Base-by-base conservation (phyloP, 37 sponge, comb jelly and placozoan genomes). In the Eunapius fragilis region DNA sequence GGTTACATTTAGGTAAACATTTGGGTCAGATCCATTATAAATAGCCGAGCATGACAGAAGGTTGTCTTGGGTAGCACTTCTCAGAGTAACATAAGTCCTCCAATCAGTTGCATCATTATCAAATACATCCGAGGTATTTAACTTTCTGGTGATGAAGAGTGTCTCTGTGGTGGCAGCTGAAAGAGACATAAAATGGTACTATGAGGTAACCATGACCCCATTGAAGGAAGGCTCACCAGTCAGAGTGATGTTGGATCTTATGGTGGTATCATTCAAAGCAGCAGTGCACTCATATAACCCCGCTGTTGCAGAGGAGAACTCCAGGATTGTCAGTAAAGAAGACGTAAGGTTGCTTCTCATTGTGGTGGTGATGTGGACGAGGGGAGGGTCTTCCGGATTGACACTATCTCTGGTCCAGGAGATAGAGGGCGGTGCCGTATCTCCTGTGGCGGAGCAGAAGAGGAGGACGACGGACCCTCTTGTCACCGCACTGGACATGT, bases 401-500 rank as follows among this genome's bases (percentile, higher is more conserved):
- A 2, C 35, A 14, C 81, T 69, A 81, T 81, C 34, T 58, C 41
- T 81, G 25, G n/a, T 67, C 88, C 88, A 87, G 27, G 82, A 76
- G 30, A 87, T 23, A 25, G 58, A n/a, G 0, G 84, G 79, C 24
- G 36, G 31, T 25, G 80, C n/a, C 34, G 74, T 28, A 35, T 23
- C 49, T 3, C 35, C 47, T 6, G 28, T 76, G 24, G 70, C 86
- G 31, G 78, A 37, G 70, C 88, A 87, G 82, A 75, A 58, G 37
- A 80, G 37, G 68, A 34, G 50, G 35, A 87, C 37, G n/a, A 87
- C 88, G 19, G 88, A 74, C 19, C 88, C 88, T 32, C 58, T 36
- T 34, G 74, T 82, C 26, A 87, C 75, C 9, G 17, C 25, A 25
- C 73, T 73, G 31, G 35, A 35, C 13, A 10, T 28, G 30, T 49